Evolutionary conservation across 2,113 vertebrate genomes (phyloP), one percentile per base, ranked within the genome.

Genomic region (Motacilla alba): DNA sequence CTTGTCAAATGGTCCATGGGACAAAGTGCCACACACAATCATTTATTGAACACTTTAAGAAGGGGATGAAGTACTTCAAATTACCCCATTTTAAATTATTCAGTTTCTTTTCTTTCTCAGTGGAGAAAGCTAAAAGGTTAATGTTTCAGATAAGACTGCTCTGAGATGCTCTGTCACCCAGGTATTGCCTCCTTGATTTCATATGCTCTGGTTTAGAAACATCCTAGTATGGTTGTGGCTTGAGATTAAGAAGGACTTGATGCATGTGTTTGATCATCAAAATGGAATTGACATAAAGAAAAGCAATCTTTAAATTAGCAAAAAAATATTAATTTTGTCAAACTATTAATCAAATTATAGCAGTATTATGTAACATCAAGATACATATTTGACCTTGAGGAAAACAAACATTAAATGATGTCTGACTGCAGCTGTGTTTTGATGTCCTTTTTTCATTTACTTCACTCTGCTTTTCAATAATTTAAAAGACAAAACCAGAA

Each of bases 11-110:
- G 49, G 46, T 41, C 20, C 24, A 47, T 0, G 8, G n/a, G 41
- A 68, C 0, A 0, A 60, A 35, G 24, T 47, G 39, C 24, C 30
- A 60, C 53, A 46, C 15, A 33, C 2, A 60, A 14, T 19, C 5
- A 35, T 55, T 75, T 31, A n/a, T 10, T 75, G 39, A 75, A 60
- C 10, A 10, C 7, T 44, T 68, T 53, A 46, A 39, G 22, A 37
- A 66, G 7, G 13, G 15, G 8, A 37, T 44, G 10, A 81, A 74
- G 22, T 81, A 33, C 22, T 84, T 91, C 37, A 77, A 17, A 56
- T 41, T 7, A 41, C 5, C 2, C 4, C 6, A 26, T 59, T 73
- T n/a, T 16, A 1, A 19, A 37, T 56, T 55, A 18, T 69, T 82
- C 9, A 33, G 18, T 56, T 64, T 4, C 7, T 46, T 83, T 74